Evolutionary conservation across 2,797 vertebrate genomes (phyloP).

Genomic region (Uromys caudimaculatus): DNA sequence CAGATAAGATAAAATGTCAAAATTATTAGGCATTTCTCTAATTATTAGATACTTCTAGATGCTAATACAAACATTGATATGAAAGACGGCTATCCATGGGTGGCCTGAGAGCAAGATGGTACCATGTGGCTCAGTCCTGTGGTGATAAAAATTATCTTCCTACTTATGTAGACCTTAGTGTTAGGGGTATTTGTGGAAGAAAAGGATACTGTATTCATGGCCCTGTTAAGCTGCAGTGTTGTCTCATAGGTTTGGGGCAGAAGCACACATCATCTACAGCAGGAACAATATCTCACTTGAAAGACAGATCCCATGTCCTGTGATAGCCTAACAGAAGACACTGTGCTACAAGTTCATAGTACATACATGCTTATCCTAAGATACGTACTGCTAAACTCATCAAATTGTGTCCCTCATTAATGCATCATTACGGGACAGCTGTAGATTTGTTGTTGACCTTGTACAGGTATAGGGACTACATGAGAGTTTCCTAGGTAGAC

Average conservation of each 20-base stretch:
- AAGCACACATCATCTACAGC: neutral
- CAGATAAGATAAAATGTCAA: neutral
- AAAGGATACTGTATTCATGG: no score
- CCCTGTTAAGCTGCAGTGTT: neutral
- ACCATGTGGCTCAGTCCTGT: no score
- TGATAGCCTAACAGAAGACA: neutral
- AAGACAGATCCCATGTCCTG: neutral
- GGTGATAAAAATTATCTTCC: neutral
- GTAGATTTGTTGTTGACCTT: neutral
- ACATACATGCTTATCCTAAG: neutral
- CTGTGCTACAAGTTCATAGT: neutral
- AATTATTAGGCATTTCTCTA: neutral
- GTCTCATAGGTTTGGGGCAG: neutral
- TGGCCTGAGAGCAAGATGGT: neutral
- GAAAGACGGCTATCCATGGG: neutral
- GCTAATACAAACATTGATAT: neutral
- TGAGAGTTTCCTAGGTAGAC: neutral
- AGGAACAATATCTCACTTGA: neutral
- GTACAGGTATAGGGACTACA: neutral
- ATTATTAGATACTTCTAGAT: neutral
- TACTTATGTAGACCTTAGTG: neutral
- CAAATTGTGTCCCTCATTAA: neutral
- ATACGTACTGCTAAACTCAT: neutral
- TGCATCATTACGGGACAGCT: neutral
- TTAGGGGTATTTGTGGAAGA: neutral